Evolutionary conservation across 2,888 invertebrate genomes (phyloP).

Genomic region (Chymomyza procnemis): DNA sequence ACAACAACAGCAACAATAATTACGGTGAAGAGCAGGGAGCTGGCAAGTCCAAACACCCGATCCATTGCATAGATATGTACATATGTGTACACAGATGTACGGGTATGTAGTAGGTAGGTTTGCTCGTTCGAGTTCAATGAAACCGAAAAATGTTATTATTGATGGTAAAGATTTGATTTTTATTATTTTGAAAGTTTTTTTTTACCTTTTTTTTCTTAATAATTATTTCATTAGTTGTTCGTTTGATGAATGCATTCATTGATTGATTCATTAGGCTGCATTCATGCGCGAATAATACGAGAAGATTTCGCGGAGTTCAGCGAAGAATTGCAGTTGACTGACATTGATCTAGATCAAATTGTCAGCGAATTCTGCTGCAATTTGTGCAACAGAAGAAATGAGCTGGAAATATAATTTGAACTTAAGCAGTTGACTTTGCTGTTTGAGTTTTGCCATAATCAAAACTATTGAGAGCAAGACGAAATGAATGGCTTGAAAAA

Average conservation of each 20-base stretch:
- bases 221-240: neutral
- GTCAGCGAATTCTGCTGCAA: no score
- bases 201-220: neutral
- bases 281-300: neutral
- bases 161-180: neutral
- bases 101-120: neutral
- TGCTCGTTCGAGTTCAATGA: conserved; percentile 49
- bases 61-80: neutral
- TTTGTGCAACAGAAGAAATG: no score
- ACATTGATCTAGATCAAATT: no score
- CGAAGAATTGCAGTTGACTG: no score
- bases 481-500: no score
- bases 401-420: no score
- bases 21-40: neutral
- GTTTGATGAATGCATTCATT: conserved; percentile 1
- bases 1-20: neutral
- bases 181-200: neutral
- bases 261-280: neutral
- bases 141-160: conserved; percentile 39
- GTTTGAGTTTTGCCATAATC: no score
- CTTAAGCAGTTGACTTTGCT: no score
- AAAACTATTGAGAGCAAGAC: no score
- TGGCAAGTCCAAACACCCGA: neutral
- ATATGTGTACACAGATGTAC: neutral
- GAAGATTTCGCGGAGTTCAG: neutral